Evolutionary conservation across 2,113 vertebrate genomes (phyloP), one percentile per base, ranked within the genome.

Genomic region (Peucedramus taeniatus): DNA sequence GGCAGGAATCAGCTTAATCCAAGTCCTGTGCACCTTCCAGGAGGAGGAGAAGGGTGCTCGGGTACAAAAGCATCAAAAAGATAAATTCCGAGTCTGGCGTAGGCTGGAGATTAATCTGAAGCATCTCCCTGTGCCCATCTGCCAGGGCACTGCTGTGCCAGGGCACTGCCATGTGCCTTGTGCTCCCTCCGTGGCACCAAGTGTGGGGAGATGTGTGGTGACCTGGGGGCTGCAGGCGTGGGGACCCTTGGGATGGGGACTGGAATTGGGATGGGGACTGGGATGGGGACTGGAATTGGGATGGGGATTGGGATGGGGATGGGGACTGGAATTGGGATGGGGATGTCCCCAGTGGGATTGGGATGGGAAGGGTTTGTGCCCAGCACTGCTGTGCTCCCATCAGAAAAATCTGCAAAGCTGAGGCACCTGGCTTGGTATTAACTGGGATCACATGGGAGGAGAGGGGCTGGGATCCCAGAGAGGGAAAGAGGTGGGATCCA

Each of bases 101-200:
- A 15, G 92, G 90, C 74, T 91, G 51, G 42, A 16, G 76, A 59
- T 77, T 16, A 82, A 44, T 57, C 47, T 75, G 85, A 51, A 84
- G 75, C 61, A n/a, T 76, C 86, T 75, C 57, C 68, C 60, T 11
- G 57, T 61, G 71, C 80, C 93, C 83, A 63, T 93, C 76, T 89
- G 83, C 37, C 87, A 51, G 72, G 75, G 65, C 61, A 54, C 28
- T 24, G 31, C 82, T 21, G 61, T 54, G 66, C 88, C 16, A 84
- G 82, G 59, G 30, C 51, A 35, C 19, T 0, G 2, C 60, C 44
- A 7, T 5, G 71, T 35, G 71, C 61, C 35, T 75, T 8, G 71
- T 37, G 72, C 50, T 87, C 30, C 27, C 27, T 35, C n/a, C 5
- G 0, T 21, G 49, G 63, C 56, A 47, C 59, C 12, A 0, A 0